These are phyloP conservation scores for Dendrocincla tyrannina DNA, from an alignment of 2,797 vertebrate genomes.

Conservation along the genomic window DNA sequence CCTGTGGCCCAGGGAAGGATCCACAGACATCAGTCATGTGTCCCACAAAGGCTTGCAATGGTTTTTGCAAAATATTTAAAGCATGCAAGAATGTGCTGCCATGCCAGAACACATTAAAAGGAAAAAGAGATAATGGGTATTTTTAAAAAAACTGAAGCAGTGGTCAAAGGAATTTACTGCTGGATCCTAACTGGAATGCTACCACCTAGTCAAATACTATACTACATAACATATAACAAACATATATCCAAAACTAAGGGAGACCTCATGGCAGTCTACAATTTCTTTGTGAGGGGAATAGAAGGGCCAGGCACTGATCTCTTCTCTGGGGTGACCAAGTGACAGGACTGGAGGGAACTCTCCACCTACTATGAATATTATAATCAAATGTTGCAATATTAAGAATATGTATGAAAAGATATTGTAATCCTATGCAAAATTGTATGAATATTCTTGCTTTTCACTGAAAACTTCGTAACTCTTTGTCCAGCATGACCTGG, in stretches of 20 bases:
- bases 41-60: neutral
- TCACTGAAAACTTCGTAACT: no score
- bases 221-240: neutral
- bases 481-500: no score
- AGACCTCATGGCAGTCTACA: neutral
- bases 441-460: no score
- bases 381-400: no score
- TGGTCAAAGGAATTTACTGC: neutral
- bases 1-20: neutral
- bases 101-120: neutral
- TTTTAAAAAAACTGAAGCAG: neutral
- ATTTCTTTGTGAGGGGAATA: neutral
- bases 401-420: no score
- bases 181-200: neutral
- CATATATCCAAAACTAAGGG: neutral
- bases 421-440: no score
- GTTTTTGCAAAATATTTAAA: neutral
- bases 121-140: neutral
- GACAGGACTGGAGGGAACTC: neutral
- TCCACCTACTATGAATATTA: no score
- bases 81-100: neutral
- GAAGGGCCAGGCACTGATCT: neutral
- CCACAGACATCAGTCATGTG: neutral
- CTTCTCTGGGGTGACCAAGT: neutral
- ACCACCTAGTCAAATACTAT: neutral